Conservation (phyloP, 2,888 invertebrate species). For the Cordilura impudica region DNA sequence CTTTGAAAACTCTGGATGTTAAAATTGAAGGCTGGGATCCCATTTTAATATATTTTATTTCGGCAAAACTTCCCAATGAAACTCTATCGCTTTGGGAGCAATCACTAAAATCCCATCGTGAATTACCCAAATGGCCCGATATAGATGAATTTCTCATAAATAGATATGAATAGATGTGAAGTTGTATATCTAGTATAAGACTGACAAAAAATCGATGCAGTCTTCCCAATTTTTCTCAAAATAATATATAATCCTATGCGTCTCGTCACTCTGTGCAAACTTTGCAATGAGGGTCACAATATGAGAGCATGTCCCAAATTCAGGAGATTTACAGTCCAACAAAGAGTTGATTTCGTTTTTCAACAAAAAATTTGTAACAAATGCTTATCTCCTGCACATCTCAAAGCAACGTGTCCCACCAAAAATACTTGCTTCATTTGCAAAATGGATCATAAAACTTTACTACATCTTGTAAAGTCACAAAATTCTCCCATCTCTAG, state of each 20-base stretch:
- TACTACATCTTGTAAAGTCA: no score
- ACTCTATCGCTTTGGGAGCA: constrained; percentile 14
- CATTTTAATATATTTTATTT: no score
- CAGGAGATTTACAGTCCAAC: no score
- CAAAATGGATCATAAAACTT: neutral
- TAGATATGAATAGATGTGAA: constrained; percentile 21
- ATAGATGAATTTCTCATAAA: constrained; percentile 25
- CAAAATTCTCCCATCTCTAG: no score
- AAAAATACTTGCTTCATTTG: neutral
- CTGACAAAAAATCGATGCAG: neutral
- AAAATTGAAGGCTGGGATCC: no score
- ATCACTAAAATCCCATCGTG: constrained; percentile 6
- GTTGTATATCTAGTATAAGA: neutral
- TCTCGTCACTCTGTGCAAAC: no score
- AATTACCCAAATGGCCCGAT: constrained; percentile 7
- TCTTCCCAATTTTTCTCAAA: no score
- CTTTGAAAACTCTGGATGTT: no score
- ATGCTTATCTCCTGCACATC: neutral
- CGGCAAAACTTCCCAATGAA: neutral
- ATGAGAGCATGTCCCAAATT: neutral
- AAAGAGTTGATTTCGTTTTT: no score
- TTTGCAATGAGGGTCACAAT: neutral
- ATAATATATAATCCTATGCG: no score
- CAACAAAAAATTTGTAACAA: constrained; percentile 1
- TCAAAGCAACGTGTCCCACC: neutral